Evolutionary conservation across 2,113 vertebrate species (phyloP).

Genomic region (Gymnobelideus leadbeateri): DNA sequence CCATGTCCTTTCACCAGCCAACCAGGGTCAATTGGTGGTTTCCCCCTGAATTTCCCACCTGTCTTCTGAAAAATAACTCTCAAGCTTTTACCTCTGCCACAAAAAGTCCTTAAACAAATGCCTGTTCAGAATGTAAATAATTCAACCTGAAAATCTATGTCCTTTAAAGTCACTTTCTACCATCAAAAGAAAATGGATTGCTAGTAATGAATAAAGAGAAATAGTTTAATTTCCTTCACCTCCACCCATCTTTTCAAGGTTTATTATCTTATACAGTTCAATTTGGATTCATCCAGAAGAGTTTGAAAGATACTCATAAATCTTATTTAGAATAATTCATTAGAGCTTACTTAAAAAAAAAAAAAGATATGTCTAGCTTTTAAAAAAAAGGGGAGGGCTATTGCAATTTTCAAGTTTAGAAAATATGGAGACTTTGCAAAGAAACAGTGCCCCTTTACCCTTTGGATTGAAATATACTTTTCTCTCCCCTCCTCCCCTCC

Average conservation of each 20-base stretch:
- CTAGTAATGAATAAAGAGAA: background rate
- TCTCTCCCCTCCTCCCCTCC: background rate
- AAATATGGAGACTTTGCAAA: constrained; percentile 12
- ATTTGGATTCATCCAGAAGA: constrained; percentile 29
- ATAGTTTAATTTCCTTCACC: constrained; percentile 1
- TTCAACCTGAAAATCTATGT: background rate
- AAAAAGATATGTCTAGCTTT: background rate
- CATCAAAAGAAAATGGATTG: constrained; percentile 2
- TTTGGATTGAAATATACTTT: constrained; percentile 27
- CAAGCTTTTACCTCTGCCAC: background rate
- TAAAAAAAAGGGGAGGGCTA: background rate
- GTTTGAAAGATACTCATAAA: background rate
- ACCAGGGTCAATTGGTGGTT: background rate
- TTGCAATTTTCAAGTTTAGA: constrained; percentile 41
- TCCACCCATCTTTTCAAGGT: constrained; percentile 2
- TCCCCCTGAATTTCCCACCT: constrained; percentile 15
- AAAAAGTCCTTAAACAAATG: background rate
- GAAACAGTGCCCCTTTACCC: background rate
- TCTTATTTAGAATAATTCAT: constrained; percentile 18
- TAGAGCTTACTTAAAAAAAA: constrained; percentile 44
- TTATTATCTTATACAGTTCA: constrained; percentile 18
- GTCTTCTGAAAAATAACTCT: background rate
- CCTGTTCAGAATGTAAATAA: background rate
- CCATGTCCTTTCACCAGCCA: background rate
- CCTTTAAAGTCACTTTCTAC: constrained; percentile 22